Base-by-base conservation (phyloP, 2,888 invertebrate genomes). In the Phanerotoma sp. region DNA sequence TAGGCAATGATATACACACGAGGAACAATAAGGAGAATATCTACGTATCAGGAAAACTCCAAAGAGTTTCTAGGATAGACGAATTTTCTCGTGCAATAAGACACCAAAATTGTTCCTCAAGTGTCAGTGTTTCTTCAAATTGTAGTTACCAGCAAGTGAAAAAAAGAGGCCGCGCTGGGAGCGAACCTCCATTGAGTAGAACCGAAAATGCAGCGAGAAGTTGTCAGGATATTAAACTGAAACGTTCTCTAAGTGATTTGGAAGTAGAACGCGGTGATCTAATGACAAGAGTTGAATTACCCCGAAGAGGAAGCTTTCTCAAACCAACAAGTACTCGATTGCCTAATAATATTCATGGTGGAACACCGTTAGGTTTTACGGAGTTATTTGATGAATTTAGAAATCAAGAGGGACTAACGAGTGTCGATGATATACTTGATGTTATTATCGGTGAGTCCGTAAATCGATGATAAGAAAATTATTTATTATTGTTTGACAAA, bases 341-440 rank as follows among this genome's bases (percentile, higher is more conserved):
- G 74, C 88, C 88, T 22, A 84, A 71, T 11, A 71, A 69, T 35
- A 58, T 71, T 15, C 83, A 83, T 58, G 86, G 86, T 47, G 89
- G 91, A 48, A 91, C 91, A 62, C 91, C 91, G 49, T 80, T 92
- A 66, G 92, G 92, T 69, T 91, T 92, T 79, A 89, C 88, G 72
- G 92, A 92, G 79, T 82, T 92, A 67, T 92, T 92, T 77, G 89
- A 90, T 76, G 92, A 92, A 80, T 89, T 92, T 70, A 85, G 90
- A 66, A 85, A 91, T 69, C 91, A 93, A 78, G 93, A 93, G 79
- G 92, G 92, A 69, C 82, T 93, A 48, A 89, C 91, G 72, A 92
- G 90, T 53, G 85, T 93, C 79, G 93, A 93, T 72, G 92, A 92
- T 69, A 92, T 92, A 67, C 81, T 94, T 46, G 89, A 88, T 69